phyloP scores from a whole-genome alignment of 2,113 vertebrate genomes.

The Hippolais icterina region DNA sequence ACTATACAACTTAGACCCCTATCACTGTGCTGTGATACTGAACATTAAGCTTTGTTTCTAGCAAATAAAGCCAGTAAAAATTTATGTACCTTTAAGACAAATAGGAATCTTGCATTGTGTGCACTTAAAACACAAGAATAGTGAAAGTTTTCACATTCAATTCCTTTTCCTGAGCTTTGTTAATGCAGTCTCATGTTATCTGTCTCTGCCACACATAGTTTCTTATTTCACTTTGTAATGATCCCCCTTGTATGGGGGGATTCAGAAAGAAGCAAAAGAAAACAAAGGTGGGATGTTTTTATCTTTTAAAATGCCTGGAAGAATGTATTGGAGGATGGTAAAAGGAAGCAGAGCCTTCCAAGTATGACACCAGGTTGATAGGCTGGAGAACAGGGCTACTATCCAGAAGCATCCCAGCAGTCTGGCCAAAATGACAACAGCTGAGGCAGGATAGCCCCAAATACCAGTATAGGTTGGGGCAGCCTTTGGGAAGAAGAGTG shows the following conservation, averaged over 20 bases:
- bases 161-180: not conserved
- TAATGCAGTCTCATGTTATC: not conserved
- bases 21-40: slow-evolving; percentile 1
- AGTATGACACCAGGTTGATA: not conserved
- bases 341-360: not conserved
- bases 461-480: not conserved
- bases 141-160: not conserved
- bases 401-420: not conserved
- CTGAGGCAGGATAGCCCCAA: not conserved
- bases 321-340: not conserved
- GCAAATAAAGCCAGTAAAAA: slow-evolving; percentile 61
- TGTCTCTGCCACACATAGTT: not conserved
- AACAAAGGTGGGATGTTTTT: not conserved
- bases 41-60: not conserved
- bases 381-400: not conserved
- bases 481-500: not conserved
- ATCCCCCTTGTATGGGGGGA: not conserved
- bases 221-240: not conserved
- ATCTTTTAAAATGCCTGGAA: not conserved
- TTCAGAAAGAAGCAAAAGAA: not conserved
- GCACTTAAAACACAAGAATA: not conserved
- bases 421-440: not conserved
- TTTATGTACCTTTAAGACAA: slow-evolving; percentile 36
- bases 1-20: not conserved
- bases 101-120: slow-evolving; percentile 28